Evolutionary conservation across 2,113 vertebrate genomes (phyloP).

Genomic region (Antigone vipio): DNA sequence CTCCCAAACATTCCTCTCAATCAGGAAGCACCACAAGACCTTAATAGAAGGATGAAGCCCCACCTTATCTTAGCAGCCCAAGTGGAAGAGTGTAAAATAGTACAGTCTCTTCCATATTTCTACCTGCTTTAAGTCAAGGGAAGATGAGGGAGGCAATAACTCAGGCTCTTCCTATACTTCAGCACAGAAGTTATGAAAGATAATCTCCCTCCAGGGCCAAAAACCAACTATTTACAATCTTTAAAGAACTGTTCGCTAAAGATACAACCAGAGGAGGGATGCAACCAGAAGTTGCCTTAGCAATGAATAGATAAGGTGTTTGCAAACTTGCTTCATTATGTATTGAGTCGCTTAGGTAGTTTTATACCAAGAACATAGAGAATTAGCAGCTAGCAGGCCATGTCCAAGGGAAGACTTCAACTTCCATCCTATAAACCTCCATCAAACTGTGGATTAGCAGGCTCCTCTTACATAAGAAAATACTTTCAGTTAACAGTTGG

Average conservation of each 20-base stretch:
- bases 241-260: background rate
- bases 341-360: background rate
- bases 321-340: background rate
- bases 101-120: background rate
- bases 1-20: background rate
- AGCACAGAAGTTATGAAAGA: background rate
- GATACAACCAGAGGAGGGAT: background rate
- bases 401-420: background rate
- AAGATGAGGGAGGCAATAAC: background rate
- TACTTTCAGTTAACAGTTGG: background rate
- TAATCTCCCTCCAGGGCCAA: background rate
- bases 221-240: background rate
- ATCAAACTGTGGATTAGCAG: background rate
- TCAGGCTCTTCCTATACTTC: background rate
- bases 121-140: background rate
- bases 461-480: background rate
- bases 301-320: background rate
- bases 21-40: background rate
- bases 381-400: background rate
- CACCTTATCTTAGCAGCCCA: background rate
- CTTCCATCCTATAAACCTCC: background rate
- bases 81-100: background rate
- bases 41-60: background rate
- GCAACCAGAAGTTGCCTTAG: background rate
- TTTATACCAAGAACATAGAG: background rate